Evolutionary conservation across 2,888 invertebrate species (phyloP).

Genomic region (Parochlus steinenii): DNA sequence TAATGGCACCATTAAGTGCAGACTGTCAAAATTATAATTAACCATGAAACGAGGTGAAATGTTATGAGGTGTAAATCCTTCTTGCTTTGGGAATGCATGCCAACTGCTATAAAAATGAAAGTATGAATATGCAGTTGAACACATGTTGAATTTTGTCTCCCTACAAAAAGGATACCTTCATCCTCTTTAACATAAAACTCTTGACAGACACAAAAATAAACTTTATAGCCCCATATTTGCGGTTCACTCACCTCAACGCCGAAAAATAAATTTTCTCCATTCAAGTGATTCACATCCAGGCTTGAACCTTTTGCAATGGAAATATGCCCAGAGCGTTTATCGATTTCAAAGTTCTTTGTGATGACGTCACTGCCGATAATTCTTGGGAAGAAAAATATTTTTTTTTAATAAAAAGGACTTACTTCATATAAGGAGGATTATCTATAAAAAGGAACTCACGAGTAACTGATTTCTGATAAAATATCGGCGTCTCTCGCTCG

Average conservation of each 20-base stretch:
- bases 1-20: too few species aligned
- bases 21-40: too few species aligned
- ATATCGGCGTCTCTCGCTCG: slow-evolving; percentile 69
- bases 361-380: slow-evolving; percentile 26
- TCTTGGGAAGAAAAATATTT: slow-evolving; percentile 15
- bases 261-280: slow-evolving; percentile 27
- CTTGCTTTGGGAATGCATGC: too few species aligned
- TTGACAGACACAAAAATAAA: too few species aligned
- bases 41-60: too few species aligned
- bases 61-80: too few species aligned
- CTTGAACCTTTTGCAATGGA: slow-evolving; percentile 25
- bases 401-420: slow-evolving; percentile 5
- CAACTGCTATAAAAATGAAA: too few species aligned
- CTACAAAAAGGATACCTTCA: too few species aligned
- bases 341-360: slow-evolving; percentile 25
- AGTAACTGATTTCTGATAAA: slow-evolving; percentile 61
- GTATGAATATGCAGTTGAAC: too few species aligned
- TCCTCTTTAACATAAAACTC: too few species aligned
- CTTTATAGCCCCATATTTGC: too few species aligned
- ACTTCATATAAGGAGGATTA: background rate
- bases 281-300: slow-evolving; percentile 27
- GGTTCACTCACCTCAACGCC: slow-evolving; percentile 23
- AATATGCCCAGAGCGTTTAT: slow-evolving; percentile 27
- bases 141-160: too few species aligned
- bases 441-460: slow-evolving; percentile 14